A percentile compares a stretch with the other conserved stretches of the same genome.
Conservation (phyloP, 2,888 invertebrate genomes). For the Drosophila pseudotakahashii region DNA sequence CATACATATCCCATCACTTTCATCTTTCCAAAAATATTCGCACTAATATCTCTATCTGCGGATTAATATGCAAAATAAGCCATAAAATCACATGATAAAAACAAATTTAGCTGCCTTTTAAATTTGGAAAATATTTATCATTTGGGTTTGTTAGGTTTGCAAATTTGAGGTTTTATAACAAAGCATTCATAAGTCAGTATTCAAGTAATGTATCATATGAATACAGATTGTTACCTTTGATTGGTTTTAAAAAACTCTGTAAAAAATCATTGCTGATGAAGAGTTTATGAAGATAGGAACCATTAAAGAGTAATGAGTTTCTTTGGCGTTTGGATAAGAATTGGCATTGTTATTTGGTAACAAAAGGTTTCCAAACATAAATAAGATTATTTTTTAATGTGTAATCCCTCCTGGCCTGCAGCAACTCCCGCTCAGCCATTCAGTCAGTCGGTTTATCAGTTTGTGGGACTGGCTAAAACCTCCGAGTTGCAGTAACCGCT, state of each 20-base stretch:
- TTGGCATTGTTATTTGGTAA: too few species aligned
- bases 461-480: constrained; percentile 21
- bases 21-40: not conserved
- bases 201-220: too few species aligned
- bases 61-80: not conserved
- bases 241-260: too few species aligned
- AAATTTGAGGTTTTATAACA: too few species aligned
- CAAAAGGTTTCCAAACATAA: not conserved
- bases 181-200: too few species aligned
- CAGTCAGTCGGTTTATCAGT: constrained; percentile 18
- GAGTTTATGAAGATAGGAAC: too few species aligned
- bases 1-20: not conserved
- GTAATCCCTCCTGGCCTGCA: constrained; percentile 14
- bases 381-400: not conserved
- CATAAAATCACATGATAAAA: not conserved
- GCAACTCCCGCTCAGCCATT: constrained; percentile 22
- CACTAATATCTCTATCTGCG: not conserved
- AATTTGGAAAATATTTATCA: not conserved
- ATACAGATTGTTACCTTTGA: too few species aligned
- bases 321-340: too few species aligned
- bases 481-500: constrained; percentile 40
- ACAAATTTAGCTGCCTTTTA: not conserved
- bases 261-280: too few species aligned
- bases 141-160: not conserved
- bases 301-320: too few species aligned